Percentiles rank a stretch among this genome's conserved stretches.
Conservation (phyloP, 2,888 invertebrate species). For the Mantis religiosa region DNA sequence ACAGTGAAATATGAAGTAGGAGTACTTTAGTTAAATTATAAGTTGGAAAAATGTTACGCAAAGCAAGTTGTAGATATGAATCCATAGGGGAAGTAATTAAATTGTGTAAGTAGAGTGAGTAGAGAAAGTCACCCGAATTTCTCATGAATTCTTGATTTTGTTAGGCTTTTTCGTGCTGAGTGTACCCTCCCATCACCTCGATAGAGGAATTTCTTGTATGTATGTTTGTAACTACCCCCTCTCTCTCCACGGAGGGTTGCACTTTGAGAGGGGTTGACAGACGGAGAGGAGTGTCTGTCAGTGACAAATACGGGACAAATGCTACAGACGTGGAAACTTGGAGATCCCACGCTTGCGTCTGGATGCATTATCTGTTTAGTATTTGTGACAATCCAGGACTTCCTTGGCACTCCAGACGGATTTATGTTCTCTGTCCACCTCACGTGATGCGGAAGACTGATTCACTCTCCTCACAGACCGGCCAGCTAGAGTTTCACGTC, state of each 20-base stretch:
- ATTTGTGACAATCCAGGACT: not conserved
- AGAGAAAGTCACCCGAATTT: no score
- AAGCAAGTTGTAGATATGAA: no score
- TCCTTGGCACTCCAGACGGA: not conserved
- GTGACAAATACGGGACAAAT: slow-evolving; percentile 16
- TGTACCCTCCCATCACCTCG: not conserved
- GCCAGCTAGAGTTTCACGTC: not conserved
- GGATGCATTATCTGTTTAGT: slow-evolving; percentile 16
- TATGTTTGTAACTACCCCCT: not conserved
- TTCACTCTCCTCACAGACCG: not conserved
- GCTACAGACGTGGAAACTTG: slow-evolving; percentile 4
- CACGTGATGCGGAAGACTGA: not conserved
- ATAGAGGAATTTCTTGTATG: not conserved
- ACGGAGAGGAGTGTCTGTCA: not conserved
- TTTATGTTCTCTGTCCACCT: not conserved
- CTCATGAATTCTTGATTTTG: no score
- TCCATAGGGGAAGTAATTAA: no score
- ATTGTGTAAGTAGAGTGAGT: no score
- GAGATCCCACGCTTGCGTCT: not conserved
- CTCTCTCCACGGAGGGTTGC: not conserved
- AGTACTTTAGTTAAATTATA: no score
- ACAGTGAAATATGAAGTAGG: no score
- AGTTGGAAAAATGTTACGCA: no score
- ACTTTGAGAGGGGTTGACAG: not conserved
- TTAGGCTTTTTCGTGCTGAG: not conserved